Base-by-base conservation (phyloP, 2,888 invertebrate species). In the Chrysotoxum bicinctum region DNA sequence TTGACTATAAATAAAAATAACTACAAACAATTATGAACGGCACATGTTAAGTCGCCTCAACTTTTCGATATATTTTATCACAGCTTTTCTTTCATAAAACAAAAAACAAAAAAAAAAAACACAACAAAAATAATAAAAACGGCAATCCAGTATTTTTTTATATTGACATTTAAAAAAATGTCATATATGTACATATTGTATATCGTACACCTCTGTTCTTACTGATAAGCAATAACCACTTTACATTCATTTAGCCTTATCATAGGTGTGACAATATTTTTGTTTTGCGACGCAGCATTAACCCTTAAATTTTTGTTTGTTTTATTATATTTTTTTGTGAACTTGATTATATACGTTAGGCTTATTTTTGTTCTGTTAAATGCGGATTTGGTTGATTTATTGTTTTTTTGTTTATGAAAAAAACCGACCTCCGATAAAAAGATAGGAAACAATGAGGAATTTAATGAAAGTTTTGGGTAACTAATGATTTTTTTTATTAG, bases 81-180 rank as follows among this genome's bases (percentile, higher is more conserved):
- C 5, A 1, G 40, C n/a, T 40, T n/a, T 40, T 40, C 14, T n/a
- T 14, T 37, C n/a, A n/a, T n/a, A 14, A 37, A 40, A n/a, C 5
- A 7, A 32, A 32, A 32, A 32, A 1, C 32, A 32, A 8, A 3
- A 40, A 1, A 40, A 40, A 2, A n/a, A n/a, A 40, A 0, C 1
- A 40, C 6, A 43, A 43, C 16, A 43, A 40, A 1, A 43, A 43
- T 8, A 43, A 43, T 43, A 9, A 16, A 43, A 16, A 26, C 30
- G 9, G n/a, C 14, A 9, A 7, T 52, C 26, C 52, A 50, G 26
- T n/a, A 52, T 26, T 5, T 16, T 9, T 23, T 60, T 8, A 60
- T 40, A 60, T 60, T 60, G 37, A 60, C 40, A 60, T 37, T 58
- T 21, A 58, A 14, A 58, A 19, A 37, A 37, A 23, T 23, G 1